Conservation (phyloP, 2,113 vertebrate species). For the Sorex fumeus region DNA sequence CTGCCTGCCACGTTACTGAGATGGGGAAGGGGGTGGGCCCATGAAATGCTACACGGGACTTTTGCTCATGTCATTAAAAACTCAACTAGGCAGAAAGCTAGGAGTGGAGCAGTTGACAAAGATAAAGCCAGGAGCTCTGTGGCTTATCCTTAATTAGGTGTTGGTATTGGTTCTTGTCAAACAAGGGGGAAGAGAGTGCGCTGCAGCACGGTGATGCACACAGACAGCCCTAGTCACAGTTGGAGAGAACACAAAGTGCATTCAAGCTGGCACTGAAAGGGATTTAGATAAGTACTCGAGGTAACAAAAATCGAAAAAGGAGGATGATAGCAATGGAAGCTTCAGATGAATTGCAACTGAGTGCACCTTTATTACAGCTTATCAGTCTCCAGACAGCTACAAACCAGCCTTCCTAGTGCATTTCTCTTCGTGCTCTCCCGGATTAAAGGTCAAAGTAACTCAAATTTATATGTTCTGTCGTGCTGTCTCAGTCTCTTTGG, state of each 20-base stretch:
- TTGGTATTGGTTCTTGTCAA: slow-evolving; percentile 90
- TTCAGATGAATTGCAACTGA: slow-evolving; percentile 89
- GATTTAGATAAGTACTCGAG: slow-evolving; percentile 92
- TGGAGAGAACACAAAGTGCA: slow-evolving; percentile 88
- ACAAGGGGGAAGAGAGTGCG: slow-evolving; percentile 84
- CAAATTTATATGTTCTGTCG: slow-evolving; percentile 87
- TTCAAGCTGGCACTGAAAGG: slow-evolving; percentile 90
- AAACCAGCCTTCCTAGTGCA: slow-evolving; percentile 86
- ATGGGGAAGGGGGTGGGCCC: slow-evolving; percentile 18
- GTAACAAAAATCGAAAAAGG: slow-evolving; percentile 91
- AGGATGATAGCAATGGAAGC: slow-evolving; percentile 88
- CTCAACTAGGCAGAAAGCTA: slow-evolving; percentile 90
- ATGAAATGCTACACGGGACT: slow-evolving; percentile 83
- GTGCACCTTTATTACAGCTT: slow-evolving; percentile 90
- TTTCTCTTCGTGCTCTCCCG: slow-evolving; percentile 86
- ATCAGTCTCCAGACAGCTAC: slow-evolving; percentile 91
- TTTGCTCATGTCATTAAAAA: slow-evolving; percentile 89
- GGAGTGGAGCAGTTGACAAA: slow-evolving; percentile 88
- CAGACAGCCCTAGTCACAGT: slow-evolving; percentile 87
- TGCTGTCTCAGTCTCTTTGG: slow-evolving; percentile 34
- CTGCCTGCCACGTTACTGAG: slow-evolving; percentile 36
- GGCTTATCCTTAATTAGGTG: slow-evolving; percentile 91
- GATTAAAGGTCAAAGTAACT: slow-evolving; percentile 91
- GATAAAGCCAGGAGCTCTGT: slow-evolving; percentile 86
- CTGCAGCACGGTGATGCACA: slow-evolving; percentile 84